Conservation (phyloP, 2,888 invertebrate species). For the Agriopis aurantiaria region DNA sequence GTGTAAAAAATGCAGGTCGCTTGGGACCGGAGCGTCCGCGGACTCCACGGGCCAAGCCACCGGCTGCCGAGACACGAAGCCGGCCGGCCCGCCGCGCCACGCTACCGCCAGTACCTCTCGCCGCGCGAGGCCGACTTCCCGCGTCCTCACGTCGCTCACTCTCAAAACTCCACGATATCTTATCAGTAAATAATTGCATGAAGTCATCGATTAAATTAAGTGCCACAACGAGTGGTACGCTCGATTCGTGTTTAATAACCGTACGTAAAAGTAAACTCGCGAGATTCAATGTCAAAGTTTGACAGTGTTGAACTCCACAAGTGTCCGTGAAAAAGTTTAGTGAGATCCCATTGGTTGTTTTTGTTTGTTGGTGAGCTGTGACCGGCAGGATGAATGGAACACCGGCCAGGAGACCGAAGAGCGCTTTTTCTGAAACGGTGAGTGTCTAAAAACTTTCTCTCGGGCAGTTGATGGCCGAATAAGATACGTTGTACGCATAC, state of each 20-base stretch:
- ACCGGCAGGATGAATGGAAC: conserved; percentile 81
- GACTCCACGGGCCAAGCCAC: background rate
- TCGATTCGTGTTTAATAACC: conserved; percentile 41
- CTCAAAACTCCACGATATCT: conserved; percentile 73
- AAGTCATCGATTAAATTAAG: conserved; percentile 83
- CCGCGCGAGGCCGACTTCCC: conserved; percentile 65
- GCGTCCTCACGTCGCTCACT: conserved; percentile 56
- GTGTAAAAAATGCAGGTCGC: conserved; percentile 74
- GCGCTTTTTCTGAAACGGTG: conserved; percentile 82
- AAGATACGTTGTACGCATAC: conserved; percentile 41
- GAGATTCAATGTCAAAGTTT: conserved; percentile 33
- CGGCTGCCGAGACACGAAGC: conserved; percentile 15
- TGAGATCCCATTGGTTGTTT: conserved; percentile 70
- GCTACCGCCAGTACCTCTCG: conserved; percentile 68
- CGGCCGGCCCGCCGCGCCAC: conserved; percentile 44
- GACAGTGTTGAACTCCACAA: conserved; percentile 70
- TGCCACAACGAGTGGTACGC: conserved; percentile 49
- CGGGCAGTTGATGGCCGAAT: conserved; percentile 41
- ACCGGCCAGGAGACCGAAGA: conserved; percentile 80
- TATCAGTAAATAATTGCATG: conserved; percentile 81
- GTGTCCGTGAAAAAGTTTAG: conserved; percentile 81
- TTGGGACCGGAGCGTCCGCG: conserved; percentile 19
- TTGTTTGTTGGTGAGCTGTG: conserved; percentile 66
- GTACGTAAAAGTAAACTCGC: conserved; percentile 46
- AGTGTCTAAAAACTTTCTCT: conserved; percentile 53